These are phyloP conservation scores for Latrodectus geometricus DNA, from an alignment of 1,140 invertebrate genomes.

Conservation along the genomic window DNA sequence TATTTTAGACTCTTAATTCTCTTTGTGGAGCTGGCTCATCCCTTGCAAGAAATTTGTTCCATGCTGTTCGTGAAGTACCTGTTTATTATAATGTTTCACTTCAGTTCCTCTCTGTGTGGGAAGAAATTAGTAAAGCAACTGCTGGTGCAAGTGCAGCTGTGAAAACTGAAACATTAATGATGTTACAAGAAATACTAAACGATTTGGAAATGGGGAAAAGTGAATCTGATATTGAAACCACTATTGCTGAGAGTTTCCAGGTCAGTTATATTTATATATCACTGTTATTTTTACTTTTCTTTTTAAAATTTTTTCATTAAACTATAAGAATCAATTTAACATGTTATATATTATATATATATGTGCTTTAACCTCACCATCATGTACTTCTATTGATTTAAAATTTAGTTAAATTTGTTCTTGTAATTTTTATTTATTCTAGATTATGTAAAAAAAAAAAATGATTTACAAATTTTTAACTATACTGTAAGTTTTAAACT, in stretches of 20 bases:
- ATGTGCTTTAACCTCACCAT: too few relatives aligned
- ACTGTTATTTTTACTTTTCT: too few relatives aligned
- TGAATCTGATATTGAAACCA: conserved; percentile 15
- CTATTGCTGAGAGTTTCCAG: conserved; percentile 51
- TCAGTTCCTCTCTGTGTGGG: conserved; percentile 61
- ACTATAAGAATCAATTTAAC: too few relatives aligned
- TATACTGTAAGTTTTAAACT: too few relatives aligned
- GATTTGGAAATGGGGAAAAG: conserved; percentile 50
- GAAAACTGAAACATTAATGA: conserved; percentile 64
- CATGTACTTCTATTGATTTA: too few relatives aligned
- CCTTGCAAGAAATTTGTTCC: conserved; percentile 50
- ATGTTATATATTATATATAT: too few relatives aligned
- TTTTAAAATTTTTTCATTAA: too few relatives aligned
- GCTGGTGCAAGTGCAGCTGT: conserved; percentile 63
- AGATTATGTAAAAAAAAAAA: too few relatives aligned
- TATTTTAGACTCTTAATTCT: conserved; percentile 54
- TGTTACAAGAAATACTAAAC: conserved; percentile 62
- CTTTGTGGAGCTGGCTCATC: conserved; percentile 56
- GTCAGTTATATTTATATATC: background rate
- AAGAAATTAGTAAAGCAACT: conserved; percentile 62
- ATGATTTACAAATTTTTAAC: too few relatives aligned
- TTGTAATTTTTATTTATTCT: too few relatives aligned
- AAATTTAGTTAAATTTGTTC: too few relatives aligned
- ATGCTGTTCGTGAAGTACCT: conserved; percentile 47
- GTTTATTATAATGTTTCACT: conserved; percentile 34